phyloP scores from a whole-genome alignment of 2,888 invertebrate genomes.

The Troilus luridus region DNA sequence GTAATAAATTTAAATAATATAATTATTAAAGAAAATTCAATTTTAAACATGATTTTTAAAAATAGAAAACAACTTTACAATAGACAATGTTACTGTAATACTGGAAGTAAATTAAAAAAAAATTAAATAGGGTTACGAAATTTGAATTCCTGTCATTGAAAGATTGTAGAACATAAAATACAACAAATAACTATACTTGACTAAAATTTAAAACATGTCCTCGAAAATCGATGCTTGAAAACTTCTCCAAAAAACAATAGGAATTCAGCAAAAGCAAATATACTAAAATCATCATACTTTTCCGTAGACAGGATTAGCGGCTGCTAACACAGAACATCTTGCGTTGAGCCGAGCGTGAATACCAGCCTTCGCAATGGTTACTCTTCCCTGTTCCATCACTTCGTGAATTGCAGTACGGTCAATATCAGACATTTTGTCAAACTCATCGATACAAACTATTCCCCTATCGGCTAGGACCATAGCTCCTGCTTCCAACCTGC shows the following conservation, averaged over 20 bases:
- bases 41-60: too few species aligned
- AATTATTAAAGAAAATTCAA: too few species aligned
- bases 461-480: conserved; percentile 99
- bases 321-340: conserved; percentile 96
- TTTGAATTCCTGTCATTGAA: too few species aligned
- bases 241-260: not conserved
- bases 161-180: too few species aligned
- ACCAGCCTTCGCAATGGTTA: conserved; percentile 98
- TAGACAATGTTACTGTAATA: too few species aligned
- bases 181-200: too few species aligned
- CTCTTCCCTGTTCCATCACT: conserved; percentile 98
- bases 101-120: too few species aligned
- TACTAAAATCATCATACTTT: conserved; percentile 72
- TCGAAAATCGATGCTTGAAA: too few species aligned
- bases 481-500: conserved; percentile 91
- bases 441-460: conserved; percentile 97
- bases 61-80: too few species aligned
- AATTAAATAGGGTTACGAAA: too few species aligned
- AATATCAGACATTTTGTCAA: conserved; percentile 99
- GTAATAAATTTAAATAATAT: too few species aligned
- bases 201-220: too few species aligned
- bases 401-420: conserved; percentile 99
- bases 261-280: not conserved
- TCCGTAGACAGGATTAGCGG: conserved; percentile 99
- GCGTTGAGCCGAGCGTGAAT: conserved; percentile 98